Conservation (phyloP, 2,888 invertebrate species). For the Stenichneumon culpator region DNA sequence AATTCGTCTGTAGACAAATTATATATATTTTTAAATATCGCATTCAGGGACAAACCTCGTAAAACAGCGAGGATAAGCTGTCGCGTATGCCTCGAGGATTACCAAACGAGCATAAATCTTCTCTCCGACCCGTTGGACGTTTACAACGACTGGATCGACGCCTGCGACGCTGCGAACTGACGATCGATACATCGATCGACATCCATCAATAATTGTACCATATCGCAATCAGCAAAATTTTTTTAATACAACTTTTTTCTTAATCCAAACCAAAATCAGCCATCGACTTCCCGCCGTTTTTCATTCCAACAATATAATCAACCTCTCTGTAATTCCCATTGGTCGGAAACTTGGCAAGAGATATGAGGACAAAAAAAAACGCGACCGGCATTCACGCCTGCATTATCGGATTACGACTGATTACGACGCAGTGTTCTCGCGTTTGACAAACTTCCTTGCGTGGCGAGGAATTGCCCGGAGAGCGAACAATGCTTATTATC, state of each 20-base stretch:
- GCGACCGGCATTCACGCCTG: neutral
- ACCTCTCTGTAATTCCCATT: neutral
- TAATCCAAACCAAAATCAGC: neutral
- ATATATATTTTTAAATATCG: slow-evolving; percentile 14
- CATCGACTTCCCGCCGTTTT: slow-evolving; percentile 5
- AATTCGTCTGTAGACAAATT: slow-evolving; percentile 15
- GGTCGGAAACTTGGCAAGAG: neutral
- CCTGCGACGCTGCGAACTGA: slow-evolving; percentile 96
- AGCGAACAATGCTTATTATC: slow-evolving; percentile 17
- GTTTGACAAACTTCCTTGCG: neutral
- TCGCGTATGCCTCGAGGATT: slow-evolving; percentile 97
- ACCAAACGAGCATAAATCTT: slow-evolving; percentile 97
- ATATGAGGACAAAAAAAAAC: neutral
- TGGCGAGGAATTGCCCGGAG: neutral
- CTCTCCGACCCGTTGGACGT: slow-evolving; percentile 98
- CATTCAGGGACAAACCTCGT: slow-evolving; percentile 94
- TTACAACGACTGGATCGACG: slow-evolving; percentile 99
- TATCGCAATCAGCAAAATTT: slow-evolving; percentile 2
- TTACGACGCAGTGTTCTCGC: neutral
- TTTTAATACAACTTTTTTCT: slow-evolving; percentile 2
- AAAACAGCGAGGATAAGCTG: slow-evolving; percentile 97
- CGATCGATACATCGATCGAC: neutral
- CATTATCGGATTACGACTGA: neutral
- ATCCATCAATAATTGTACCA: slow-evolving; percentile 15
- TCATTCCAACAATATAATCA: neutral